Base-by-base conservation (phyloP, 2,888 invertebrate species). In the Lepidocyrtoides sp. region DNA sequence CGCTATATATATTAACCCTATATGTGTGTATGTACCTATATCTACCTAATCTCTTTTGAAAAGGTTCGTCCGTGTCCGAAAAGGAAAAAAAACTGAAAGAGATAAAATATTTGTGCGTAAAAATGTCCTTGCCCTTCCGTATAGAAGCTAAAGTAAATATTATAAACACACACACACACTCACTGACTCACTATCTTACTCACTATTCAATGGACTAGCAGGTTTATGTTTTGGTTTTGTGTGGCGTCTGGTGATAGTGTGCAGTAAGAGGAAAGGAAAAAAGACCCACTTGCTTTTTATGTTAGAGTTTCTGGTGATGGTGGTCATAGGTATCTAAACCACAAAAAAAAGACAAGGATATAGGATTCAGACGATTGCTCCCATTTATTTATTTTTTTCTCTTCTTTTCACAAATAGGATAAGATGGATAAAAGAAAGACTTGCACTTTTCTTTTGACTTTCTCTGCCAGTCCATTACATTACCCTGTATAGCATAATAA, bases 31-130 rank as follows among this genome's bases (percentile, higher is more conserved):
- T n/a, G n/a, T n/a, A n/a, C n/a, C n/a, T n/a, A n/a, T n/a, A n/a
- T n/a, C n/a, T n/a, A 29, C n/a, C 1, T 72, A 72, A 72, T 72
- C 72, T 72, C 48, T 23, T 72, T 69, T 69, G 36, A 69, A 69
- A 69, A 66, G 63, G 32, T 7, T n/a, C 63, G 63, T 29, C 3
- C 10, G 63, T 26, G 29, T 48, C 20, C 57, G 20, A 26, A 63
- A 63, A 63, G 63, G 17, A 36, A 17, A 0, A 36, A 41, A 14
- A 66, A 29, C n/a, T n/a, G n/a, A 66, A 69, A 4, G 20, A 69
- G 63, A 63, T 63, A 63, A 63, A 63, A 26, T 63, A 63, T 63
- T 51, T 51, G 51, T 51, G 51, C 51, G 51, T 51, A 51, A 17
- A 51, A 51, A 51, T 51, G 51, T 51, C 51, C 51, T 51, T 51